A percentile compares a stretch with the other conserved stretches of the same genome.
phyloP scores from a whole-genome alignment of 2,113 vertebrate species.

The Scortum barcoo region DNA sequence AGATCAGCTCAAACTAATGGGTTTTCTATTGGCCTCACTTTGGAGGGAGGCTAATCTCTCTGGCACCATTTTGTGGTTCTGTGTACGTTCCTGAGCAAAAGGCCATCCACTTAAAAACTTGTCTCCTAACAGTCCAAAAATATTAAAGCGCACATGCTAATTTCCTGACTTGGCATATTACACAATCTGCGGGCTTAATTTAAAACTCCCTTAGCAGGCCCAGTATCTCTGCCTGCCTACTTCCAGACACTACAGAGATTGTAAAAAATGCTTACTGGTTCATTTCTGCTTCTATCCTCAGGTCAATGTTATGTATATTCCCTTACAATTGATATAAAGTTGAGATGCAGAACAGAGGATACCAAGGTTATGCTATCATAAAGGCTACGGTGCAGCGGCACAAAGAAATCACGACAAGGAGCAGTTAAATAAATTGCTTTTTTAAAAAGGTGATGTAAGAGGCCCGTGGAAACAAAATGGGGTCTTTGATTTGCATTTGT shows the following conservation, averaged over 20 bases:
- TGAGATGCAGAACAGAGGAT: constrained; percentile 36
- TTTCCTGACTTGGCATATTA: constrained; percentile 76
- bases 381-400: not conserved
- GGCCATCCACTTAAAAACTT: constrained; percentile 73
- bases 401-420: constrained; percentile 24
- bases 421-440: constrained; percentile 19
- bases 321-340: constrained; percentile 47
- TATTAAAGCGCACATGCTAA: constrained; percentile 79
- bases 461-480: not conserved
- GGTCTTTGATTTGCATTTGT: constrained; percentile 36
- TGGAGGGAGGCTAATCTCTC: constrained; percentile 68
- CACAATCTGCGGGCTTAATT: constrained; percentile 77
- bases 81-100: constrained; percentile 67
- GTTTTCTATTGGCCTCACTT: constrained; percentile 80
- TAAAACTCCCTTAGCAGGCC: constrained; percentile 75
- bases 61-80: constrained; percentile 71
- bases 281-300: constrained; percentile 57
- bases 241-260: constrained; percentile 72
- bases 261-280: constrained; percentile 65
- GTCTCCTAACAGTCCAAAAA: constrained; percentile 77
- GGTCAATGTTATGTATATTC: constrained; percentile 52
- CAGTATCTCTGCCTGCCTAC: constrained; percentile 61
- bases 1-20: constrained; percentile 84
- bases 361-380: constrained; percentile 12
- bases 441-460: constrained; percentile 8